Percentiles rank a stretch among this genome's conserved stretches.
Evolutionary conservation across 2,113 vertebrate genomes (phyloP).

Genomic region (Cnemophilus loriae): DNA sequence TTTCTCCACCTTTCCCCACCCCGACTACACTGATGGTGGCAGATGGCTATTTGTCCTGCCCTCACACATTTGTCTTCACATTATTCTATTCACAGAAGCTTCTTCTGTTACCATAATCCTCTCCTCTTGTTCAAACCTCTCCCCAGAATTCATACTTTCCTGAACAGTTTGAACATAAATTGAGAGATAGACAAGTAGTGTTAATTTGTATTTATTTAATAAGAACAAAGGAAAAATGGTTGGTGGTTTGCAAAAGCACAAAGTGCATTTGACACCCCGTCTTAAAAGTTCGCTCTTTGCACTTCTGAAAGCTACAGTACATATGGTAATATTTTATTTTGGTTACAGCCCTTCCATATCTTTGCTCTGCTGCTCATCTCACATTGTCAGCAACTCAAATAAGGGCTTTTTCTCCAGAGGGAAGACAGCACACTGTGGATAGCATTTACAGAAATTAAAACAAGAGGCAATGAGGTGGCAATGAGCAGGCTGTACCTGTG

Average conservation of each 20-base stretch:
- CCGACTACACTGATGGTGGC: not conserved
- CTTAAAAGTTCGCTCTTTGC: not conserved
- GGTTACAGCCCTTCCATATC: not conserved
- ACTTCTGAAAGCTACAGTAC: not conserved
- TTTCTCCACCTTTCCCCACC: not conserved
- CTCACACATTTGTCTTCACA: not conserved
- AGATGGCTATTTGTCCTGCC: not conserved
- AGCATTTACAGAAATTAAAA: not conserved
- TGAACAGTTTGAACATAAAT: not conserved
- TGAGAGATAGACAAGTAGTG: not conserved
- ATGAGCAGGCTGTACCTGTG: not conserved
- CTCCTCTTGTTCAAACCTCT: not conserved
- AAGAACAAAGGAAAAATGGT: not conserved
- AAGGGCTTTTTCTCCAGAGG: not conserved
- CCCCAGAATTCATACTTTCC: not conserved
- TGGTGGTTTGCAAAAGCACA: not conserved
- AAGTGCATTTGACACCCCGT: not conserved
- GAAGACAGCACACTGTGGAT: not conserved
- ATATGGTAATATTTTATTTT: not conserved
- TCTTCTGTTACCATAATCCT: not conserved
- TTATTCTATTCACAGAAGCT: not conserved
- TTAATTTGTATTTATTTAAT: not conserved
- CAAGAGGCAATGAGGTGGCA: not conserved
- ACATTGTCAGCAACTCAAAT: not conserved
- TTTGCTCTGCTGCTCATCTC: not conserved